Evolutionary conservation across 23 tunicate genomes (phyloP).

Genomic region (Botrylloides violaceus): DNA sequence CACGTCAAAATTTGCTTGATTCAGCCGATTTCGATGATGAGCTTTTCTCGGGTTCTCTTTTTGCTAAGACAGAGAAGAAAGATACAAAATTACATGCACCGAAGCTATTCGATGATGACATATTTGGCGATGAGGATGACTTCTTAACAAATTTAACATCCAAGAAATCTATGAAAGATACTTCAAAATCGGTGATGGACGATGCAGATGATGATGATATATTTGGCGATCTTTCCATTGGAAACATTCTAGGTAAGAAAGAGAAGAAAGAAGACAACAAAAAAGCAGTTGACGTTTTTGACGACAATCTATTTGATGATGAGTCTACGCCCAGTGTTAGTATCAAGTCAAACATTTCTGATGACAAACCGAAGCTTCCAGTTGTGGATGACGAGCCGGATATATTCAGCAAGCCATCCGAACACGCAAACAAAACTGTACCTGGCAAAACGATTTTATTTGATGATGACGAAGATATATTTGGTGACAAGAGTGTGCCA

Average conservation of each 20-base stretch:
- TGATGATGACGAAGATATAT: background rate
- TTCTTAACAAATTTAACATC: background rate
- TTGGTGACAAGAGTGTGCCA: background rate
- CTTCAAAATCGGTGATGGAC: background rate
- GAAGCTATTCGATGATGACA: constrained; percentile 21
- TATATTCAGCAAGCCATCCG: no score
- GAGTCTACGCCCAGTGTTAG: no score
- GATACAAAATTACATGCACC: background rate
- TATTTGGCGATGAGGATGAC: constrained; percentile 6
- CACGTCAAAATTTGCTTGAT: background rate
- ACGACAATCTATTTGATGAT: constrained; percentile 1
- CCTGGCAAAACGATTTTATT: background rate
- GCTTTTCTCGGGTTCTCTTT: constrained; percentile 17
- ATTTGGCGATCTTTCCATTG: constrained; percentile 8
- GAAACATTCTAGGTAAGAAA: background rate
- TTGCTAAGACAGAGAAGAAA: background rate
- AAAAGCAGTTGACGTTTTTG: background rate
- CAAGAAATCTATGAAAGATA: background rate
- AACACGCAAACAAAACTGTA: no score
- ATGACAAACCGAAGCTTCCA: no score
- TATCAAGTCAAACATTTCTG: no score
- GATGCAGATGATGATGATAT: constrained; percentile 10
- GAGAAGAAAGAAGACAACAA: constrained; percentile 4
- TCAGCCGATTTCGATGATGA: constrained; percentile 14
- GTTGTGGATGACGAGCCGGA: background rate